These are phyloP conservation scores for Clostera curtula DNA, from an alignment of 2,888 invertebrate genomes.

Conservation along the genomic window DNA sequence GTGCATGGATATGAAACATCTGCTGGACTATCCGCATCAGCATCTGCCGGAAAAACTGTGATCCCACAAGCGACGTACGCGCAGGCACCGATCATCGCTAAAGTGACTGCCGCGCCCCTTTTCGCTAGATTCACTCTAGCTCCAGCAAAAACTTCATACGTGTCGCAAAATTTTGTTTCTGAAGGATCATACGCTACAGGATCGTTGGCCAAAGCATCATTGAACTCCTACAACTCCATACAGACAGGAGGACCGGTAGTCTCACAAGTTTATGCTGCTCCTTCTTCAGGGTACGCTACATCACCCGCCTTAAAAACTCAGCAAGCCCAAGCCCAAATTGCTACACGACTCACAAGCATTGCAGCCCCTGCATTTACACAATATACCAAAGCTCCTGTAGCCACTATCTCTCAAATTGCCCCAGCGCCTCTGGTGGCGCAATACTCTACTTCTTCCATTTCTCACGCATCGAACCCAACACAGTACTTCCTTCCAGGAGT, in stretches of 20 bases:
- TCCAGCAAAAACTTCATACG: constrained; percentile 45
- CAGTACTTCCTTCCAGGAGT: constrained; percentile 28
- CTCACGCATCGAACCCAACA: constrained; percentile 24
- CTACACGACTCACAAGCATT: constrained; percentile 4
- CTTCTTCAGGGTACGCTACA: constrained; percentile 50
- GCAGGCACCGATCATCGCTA: constrained; percentile 68
- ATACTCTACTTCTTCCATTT: constrained; percentile 22
- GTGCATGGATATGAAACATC: constrained; percentile 73
- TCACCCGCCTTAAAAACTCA: constrained; percentile 45
- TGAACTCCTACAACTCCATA: constrained; percentile 46
- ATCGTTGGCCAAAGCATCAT: constrained; percentile 57
- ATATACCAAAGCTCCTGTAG: constrained; percentile 31
- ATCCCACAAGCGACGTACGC: constrained; percentile 60
- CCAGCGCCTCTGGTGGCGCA: constrained; percentile 25
- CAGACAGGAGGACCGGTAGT: constrained; percentile 59
- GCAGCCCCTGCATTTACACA: constrained; percentile 30
- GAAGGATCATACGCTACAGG: constrained; percentile 42
- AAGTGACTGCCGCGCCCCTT: constrained; percentile 65
- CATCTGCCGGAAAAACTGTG: constrained; percentile 44
- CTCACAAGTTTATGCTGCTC: constrained; percentile 60
- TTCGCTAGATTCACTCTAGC: constrained; percentile 49
- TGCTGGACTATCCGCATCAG: constrained; percentile 60
- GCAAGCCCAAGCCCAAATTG: constrained; percentile 26
- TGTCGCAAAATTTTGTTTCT: constrained; percentile 47
- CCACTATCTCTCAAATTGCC: constrained; percentile 16